A percentile compares a stretch with the other conserved stretches of the same genome.
Evolutionary conservation across 2,888 invertebrate species (phyloP).

Genomic region (Lasioglossum oenotherae): DNA sequence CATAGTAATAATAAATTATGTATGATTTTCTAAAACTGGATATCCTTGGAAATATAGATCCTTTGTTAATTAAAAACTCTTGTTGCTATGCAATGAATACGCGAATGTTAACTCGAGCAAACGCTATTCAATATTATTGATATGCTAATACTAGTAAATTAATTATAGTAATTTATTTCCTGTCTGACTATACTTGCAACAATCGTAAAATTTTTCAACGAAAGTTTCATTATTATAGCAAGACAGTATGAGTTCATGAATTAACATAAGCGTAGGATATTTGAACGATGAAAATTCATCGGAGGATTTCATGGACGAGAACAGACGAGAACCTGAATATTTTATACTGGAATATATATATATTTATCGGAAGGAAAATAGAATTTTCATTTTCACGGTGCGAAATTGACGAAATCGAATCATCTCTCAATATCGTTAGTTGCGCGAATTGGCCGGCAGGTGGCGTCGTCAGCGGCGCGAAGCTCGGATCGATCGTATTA

Average conservation of each 20-base stretch:
- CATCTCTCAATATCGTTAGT: slow-evolving; percentile 34
- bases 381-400: neutral
- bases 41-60: neutral
- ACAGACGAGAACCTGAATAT: neutral
- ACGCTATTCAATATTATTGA: neutral
- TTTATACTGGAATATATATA: neutral
- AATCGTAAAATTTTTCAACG: neutral
- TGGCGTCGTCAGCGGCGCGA: slow-evolving; percentile 71
- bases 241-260: neutral
- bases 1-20: neutral
- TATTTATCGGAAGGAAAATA: neutral
- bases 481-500: slow-evolving; percentile 79
- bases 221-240: neutral
- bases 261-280: neutral
- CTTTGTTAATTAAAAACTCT: neutral
- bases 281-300: neutral
- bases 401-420: slow-evolving; percentile 60
- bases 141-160: neutral
- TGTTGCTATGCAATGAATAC: neutral
- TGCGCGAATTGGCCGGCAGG: slow-evolving; percentile 27
- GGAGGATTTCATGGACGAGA: neutral
- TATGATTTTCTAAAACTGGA: neutral
- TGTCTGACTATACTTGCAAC: neutral
- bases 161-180: neutral
- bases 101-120: neutral